Percentiles rank a stretch among this genome's conserved stretches.
Evolutionary conservation across 2,888 invertebrate genomes (phyloP).

Genomic region (Carcina quercana): DNA sequence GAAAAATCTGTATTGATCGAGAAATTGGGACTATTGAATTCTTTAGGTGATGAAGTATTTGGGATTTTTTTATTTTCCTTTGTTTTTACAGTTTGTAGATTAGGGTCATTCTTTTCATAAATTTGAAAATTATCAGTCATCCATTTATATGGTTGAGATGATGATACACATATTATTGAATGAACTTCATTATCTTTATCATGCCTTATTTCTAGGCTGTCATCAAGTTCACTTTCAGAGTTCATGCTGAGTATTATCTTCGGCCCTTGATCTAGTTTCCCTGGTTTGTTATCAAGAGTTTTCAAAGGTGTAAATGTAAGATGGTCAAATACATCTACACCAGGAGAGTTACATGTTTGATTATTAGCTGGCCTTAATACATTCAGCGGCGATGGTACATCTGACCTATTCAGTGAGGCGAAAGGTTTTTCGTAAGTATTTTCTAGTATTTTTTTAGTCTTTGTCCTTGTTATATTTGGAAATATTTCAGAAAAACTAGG

Average conservation of each 20-base stretch:
- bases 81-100: too few relatives aligned
- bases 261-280: conserved; percentile 51
- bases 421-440: conserved; percentile 51
- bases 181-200: conserved; percentile 56
- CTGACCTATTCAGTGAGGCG: conserved; percentile 11
- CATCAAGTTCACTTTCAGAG: conserved; percentile 54
- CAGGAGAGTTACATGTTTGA: conserved; percentile 28
- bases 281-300: conserved; percentile 30
- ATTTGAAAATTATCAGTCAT: conserved; percentile 33
- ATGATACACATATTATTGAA: conserved; percentile 47
- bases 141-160: conserved; percentile 45
- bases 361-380: conserved; percentile 48
- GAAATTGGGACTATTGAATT: conserved; percentile 60
- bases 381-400: conserved; percentile 25
- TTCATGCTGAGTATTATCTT: conserved; percentile 51
- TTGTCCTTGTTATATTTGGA: conserved; percentile 40
- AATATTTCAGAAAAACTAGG: conserved; percentile 59
- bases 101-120: conserved; percentile 35
- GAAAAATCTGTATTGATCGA: conserved; percentile 65
- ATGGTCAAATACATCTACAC: conserved; percentile 53
- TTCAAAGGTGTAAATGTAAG: conserved; percentile 60
- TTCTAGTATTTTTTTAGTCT: conserved; percentile 30
- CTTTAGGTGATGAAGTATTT: conserved; percentile 64
- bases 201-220: conserved; percentile 42
- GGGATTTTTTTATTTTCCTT: conserved; percentile 51